Conservation (phyloP, 2,113 vertebrate species). For the Elephantulus edwardii region DNA sequence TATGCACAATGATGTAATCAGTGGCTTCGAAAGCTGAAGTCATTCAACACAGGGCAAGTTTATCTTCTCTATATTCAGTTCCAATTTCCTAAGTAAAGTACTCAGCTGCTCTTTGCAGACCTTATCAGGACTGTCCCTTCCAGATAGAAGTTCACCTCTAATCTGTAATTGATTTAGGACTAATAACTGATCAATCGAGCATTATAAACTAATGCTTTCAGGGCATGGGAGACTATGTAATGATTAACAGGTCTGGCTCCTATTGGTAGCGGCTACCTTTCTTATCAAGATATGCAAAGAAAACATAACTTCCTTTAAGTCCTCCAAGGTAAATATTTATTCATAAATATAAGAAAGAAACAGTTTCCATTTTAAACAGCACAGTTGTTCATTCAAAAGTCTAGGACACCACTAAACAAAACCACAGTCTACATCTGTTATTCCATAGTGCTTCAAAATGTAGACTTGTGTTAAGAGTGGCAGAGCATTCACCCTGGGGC, state of each 20-base stretch:
- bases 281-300: constrained; percentile 40
- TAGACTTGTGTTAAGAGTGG: background rate
- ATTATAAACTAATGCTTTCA: constrained; percentile 36
- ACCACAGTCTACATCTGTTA: background rate
- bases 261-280: constrained; percentile 12
- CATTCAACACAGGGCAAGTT: background rate
- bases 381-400: constrained; percentile 7
- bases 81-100: background rate
- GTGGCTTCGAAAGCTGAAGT: background rate
- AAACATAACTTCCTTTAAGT: background rate
- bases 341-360: constrained; percentile 36
- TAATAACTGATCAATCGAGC: background rate
- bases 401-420: background rate
- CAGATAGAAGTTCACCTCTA: constrained; percentile 19
- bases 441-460: background rate
- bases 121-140: background rate
- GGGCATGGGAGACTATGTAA: background rate
- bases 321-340: constrained; percentile 25
- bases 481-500: background rate
- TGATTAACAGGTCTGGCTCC: constrained; percentile 31
- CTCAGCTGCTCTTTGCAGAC: background rate
- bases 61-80: background rate
- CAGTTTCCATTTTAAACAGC: constrained; percentile 34
- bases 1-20: background rate
- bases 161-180: background rate